phyloP scores from a whole-genome alignment of 1,140 invertebrate genomes.

The Euwallacea fornicatus region DNA sequence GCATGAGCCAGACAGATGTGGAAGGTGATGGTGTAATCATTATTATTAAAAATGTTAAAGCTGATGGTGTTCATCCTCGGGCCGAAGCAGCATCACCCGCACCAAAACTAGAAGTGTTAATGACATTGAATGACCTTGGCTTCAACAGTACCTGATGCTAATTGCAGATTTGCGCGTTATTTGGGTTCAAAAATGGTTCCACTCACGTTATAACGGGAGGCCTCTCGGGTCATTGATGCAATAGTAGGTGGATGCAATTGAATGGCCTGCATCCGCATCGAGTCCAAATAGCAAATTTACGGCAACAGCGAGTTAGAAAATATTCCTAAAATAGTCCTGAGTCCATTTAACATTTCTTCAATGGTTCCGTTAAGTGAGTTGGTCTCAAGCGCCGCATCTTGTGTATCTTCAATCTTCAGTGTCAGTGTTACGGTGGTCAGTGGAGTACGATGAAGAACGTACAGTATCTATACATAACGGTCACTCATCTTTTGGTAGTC shows the following conservation, averaged over 20 bases:
- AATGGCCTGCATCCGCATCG: neutral
- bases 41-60: no score
- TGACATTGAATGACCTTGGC: constrained; percentile 19
- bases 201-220: constrained; percentile 8
- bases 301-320: neutral
- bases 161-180: constrained; percentile 16
- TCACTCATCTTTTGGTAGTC: constrained; percentile 1
- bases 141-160: constrained; percentile 1
- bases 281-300: neutral
- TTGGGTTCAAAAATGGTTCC: constrained; percentile 11
- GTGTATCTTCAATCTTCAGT: constrained; percentile 7
- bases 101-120: constrained; percentile 6
- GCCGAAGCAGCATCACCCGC: no score
- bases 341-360: constrained; percentile 1
- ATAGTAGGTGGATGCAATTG: neutral
- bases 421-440: constrained; percentile 17
- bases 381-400: constrained; percentile 2
- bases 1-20: no score
- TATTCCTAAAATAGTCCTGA: neutral
- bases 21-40: no score
- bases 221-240: no score
- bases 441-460: constrained; percentile 18
- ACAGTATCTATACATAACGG: constrained; percentile 17
- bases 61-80: no score
- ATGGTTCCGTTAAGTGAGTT: neutral